These are phyloP conservation scores for Netelia virgata DNA, from an alignment of 2,888 invertebrate species.

Conservation along the genomic window DNA sequence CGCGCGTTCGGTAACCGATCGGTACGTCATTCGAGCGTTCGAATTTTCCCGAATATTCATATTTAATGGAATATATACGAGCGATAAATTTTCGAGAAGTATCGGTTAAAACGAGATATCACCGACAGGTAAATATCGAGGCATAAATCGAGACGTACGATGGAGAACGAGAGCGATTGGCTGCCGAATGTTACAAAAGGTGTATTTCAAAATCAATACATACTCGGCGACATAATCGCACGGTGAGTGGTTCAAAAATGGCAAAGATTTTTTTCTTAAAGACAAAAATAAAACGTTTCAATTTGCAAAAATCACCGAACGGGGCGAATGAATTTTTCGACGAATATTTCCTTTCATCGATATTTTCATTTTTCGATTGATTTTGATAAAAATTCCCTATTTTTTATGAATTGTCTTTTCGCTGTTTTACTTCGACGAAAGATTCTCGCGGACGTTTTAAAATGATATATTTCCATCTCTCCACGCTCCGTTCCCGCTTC, in stretches of 20 bases:
- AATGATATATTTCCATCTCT: background rate
- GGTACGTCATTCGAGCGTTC: conserved; percentile 9
- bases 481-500: too few relatives aligned
- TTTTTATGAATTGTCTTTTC: background rate
- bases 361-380: background rate
- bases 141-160: conserved; percentile 6
- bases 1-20: background rate
- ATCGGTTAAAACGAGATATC: conserved; percentile 18
- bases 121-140: conserved; percentile 33
- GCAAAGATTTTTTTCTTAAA: background rate
- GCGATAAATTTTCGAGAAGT: conserved; percentile 8
- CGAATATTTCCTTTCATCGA: background rate
- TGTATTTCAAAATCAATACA: conserved; percentile 76
- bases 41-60: conserved; percentile 16
- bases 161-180: conserved; percentile 70
- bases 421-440: background rate
- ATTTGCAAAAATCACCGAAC: too few relatives aligned
- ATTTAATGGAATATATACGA: conserved; percentile 21
- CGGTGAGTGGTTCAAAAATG: conserved; percentile 72
- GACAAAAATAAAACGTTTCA: too few relatives aligned
- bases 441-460: background rate
- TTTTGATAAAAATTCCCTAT: too few relatives aligned
- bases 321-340: too few relatives aligned
- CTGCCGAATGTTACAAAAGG: conserved; percentile 67
- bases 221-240: conserved; percentile 78